A percentile compares a stretch with the other conserved stretches of the same genome.
Evolutionary conservation across 2,113 vertebrate species (phyloP).

Genomic region (Clarias batrachus): DNA sequence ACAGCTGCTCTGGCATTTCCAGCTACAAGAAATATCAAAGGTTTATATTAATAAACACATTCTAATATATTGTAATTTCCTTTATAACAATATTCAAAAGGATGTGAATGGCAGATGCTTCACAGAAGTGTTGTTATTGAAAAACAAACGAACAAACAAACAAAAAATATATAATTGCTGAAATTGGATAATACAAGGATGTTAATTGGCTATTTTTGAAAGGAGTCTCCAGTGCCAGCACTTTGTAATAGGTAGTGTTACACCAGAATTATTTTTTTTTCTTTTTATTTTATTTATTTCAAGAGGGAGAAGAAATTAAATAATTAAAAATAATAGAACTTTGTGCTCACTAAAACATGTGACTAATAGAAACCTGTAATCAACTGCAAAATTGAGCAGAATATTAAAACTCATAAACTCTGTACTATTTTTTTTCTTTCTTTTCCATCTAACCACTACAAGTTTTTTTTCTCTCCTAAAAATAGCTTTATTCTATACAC

Average conservation of each 20-base stretch:
- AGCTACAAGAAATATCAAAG: background rate
- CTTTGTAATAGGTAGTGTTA: background rate
- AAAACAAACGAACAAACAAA: too few relatives aligned
- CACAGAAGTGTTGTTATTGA: background rate
- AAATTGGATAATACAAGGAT: background rate
- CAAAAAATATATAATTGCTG: background rate
- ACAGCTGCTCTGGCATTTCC: background rate
- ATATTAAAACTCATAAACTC: background rate
- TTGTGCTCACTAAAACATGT: too few relatives aligned
- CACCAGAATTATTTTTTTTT: background rate
- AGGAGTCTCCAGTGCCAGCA: background rate
- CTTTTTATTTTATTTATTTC: background rate
- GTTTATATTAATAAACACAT: background rate
- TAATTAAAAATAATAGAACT: too few relatives aligned
- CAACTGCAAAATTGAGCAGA: background rate
- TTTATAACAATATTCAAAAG: background rate
- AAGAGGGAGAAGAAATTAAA: background rate
- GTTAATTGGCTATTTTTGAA: background rate
- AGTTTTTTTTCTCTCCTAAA: background rate
- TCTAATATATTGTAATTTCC: background rate
- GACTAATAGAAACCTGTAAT: background rate
- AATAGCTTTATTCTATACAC: slow-evolving; percentile 25
- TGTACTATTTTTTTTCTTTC: background rate
- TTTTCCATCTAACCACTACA: background rate
- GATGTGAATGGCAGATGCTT: background rate